These are phyloP conservation scores for Colossoma macropomum DNA, from an alignment of 2,113 vertebrate genomes.

Conservation along the genomic window DNA sequence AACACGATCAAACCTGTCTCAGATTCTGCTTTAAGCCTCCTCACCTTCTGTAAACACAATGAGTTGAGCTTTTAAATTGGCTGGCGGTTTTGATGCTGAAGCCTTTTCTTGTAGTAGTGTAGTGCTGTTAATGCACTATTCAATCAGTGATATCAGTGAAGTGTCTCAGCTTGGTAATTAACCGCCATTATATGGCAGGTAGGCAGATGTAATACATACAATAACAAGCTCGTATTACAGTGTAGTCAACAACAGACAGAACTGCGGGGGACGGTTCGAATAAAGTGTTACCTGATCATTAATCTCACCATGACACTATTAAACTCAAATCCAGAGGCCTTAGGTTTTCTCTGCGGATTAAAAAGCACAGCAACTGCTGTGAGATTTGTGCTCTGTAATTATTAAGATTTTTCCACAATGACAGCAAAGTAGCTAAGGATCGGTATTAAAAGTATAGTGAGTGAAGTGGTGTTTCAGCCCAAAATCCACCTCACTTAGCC, in stretches of 20 bases:
- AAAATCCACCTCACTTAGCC: too few species aligned
- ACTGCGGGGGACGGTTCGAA: conserved; percentile 1
- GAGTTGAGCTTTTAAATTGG: background rate
- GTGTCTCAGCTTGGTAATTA: conserved; percentile 2
- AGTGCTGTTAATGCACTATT: background rate
- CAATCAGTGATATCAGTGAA: conserved; percentile 1
- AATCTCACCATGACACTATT: background rate
- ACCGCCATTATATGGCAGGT: background rate
- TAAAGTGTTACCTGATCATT: background rate
- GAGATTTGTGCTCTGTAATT: background rate
- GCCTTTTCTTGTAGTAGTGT: background rate
- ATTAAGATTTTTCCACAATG: background rate
- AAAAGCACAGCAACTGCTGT: background rate
- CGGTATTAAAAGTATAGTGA: too few species aligned
- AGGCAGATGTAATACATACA: background rate
- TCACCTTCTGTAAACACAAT: background rate
- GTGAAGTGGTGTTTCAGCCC: too few species aligned
- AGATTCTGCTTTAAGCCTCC: background rate
- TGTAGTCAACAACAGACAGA: background rate
- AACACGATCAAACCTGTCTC: conserved; percentile 5
- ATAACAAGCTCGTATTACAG: background rate
- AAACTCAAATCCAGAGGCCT: background rate
- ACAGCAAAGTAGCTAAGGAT: too few species aligned
- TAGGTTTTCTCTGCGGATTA: background rate
- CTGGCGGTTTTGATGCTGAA: background rate